Evolutionary conservation across 1,140 invertebrate genomes (phyloP).

Genomic region (Copidosoma floridanum): DNA sequence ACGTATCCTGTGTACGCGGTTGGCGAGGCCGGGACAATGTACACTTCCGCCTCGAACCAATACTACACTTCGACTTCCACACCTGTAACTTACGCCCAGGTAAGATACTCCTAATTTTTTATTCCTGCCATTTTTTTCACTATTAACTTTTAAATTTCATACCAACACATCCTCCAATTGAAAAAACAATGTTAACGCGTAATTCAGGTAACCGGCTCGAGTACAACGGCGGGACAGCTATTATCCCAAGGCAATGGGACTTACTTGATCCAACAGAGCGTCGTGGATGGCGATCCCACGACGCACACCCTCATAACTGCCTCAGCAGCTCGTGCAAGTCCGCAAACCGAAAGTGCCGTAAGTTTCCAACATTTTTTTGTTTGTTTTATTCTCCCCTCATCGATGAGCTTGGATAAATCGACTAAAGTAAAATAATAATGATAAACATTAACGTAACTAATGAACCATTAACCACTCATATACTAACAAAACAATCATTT

Average conservation of each 20-base stretch:
- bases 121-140: too few species aligned
- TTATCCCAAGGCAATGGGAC: conserved; percentile 58
- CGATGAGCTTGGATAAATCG: too few species aligned
- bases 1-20: conserved; percentile 84
- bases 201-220: conserved; percentile 43
- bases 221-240: conserved; percentile 61
- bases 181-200: background rate
- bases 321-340: conserved; percentile 64
- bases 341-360: conserved; percentile 68
- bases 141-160: conserved; percentile 20
- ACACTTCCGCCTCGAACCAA: conserved; percentile 65
- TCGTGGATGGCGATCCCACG: conserved; percentile 63
- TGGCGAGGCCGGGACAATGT: conserved; percentile 71
- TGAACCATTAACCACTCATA: too few species aligned
- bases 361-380: too few species aligned
- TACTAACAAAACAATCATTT: too few species aligned
- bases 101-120: conserved; percentile 46
- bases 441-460: too few species aligned
- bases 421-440: too few species aligned
- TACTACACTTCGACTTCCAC: conserved; percentile 63
- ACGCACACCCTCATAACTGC: conserved; percentile 61
- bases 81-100: conserved; percentile 61
- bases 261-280: conserved; percentile 67
- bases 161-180: conserved; percentile 5
- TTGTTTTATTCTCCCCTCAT: too few species aligned